Conservation (phyloP, 53 echinoderm and acorn worm species). For the Luidia sarsii region DNA sequence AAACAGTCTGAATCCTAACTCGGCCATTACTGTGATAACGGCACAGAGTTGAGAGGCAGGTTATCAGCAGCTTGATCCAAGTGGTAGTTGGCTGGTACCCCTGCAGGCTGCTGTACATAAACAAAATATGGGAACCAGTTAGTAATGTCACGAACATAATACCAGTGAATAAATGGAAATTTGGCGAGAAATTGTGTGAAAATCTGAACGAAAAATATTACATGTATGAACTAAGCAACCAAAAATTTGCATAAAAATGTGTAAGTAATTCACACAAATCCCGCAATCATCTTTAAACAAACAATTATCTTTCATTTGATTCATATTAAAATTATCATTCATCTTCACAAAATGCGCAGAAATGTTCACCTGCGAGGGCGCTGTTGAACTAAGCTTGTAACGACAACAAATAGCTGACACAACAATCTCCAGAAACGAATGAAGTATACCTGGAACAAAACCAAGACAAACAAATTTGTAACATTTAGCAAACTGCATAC, state of each 20-base stretch:
- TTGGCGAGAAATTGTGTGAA: no score
- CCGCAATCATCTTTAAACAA: no score
- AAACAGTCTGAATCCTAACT: no score
- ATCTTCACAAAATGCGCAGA: neutral
- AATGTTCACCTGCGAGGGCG: conserved; percentile 14
- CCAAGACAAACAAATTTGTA: neutral
- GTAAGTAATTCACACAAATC: no score
- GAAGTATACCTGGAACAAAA: conserved; percentile 43
- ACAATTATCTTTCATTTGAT: no score
- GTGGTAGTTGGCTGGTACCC: conserved; percentile 20
- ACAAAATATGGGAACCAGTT: neutral
- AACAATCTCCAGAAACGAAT: conserved; percentile 44
- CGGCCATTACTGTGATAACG: neutral
- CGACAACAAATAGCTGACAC: conserved; percentile 47
- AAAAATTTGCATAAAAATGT: no score
- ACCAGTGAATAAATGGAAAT: no score
- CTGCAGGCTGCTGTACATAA: conserved; percentile 1
- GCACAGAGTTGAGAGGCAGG: conserved; percentile 10
- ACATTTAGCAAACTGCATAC: neutral
- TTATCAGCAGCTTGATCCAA: neutral
- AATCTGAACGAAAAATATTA: no score
- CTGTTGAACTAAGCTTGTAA: conserved; percentile 29
- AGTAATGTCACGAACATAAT: no score
- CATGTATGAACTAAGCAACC: no score
- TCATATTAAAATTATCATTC: no score